Evolutionary conservation across 1,140 invertebrate species (phyloP), one percentile per base, ranked within the genome.

Genomic region (Arctopsyche grandis): DNA sequence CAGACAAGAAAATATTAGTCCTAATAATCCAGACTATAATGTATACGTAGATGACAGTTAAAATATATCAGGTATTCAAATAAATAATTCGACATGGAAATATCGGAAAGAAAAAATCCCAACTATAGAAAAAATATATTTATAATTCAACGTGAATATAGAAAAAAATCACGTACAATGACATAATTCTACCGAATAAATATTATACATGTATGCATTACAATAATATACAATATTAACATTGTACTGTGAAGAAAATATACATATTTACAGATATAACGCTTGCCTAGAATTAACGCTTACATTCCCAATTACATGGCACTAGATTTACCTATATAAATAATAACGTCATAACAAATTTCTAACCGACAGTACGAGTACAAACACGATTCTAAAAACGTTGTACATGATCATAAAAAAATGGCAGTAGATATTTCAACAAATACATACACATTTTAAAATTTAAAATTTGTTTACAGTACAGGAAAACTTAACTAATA

Each of bases 251-350:
- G 7, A 66, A 66, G 24, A 26, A 10, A 66, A 46, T 22, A 24
- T 16, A 71, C 69, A 71, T 71, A 48, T 46, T 69, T 38, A 69
- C 43, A 71, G 22, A 44, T 69, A 21, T 69, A 29, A 69, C 66
- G 29, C 16, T 16, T 9, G 21, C 38, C 21, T 22, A 9, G 5
- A 46, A 12, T 46, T 43, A 44, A 24, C 43, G n/a, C 14, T 38
- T 46, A 16, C 24, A 26, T 60, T 19, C 21, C 21, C 21, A 10
- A 24, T 66, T 66, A 66, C n/a, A 66, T 66, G 63, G 63, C 63
- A 71, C 69, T 71, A 71, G 3, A 46, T 14, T 52, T 52, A 52
- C 48, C 48, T 52, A 22, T 66, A 21, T 22, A 66, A 66, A 66
- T 7, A 66, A 7, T 66, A 10, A 38, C 7, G n/a, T 38, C 7